Evolutionary conservation across 2,888 invertebrate species (phyloP).

Genomic region (Sinotaia quadrata): DNA sequence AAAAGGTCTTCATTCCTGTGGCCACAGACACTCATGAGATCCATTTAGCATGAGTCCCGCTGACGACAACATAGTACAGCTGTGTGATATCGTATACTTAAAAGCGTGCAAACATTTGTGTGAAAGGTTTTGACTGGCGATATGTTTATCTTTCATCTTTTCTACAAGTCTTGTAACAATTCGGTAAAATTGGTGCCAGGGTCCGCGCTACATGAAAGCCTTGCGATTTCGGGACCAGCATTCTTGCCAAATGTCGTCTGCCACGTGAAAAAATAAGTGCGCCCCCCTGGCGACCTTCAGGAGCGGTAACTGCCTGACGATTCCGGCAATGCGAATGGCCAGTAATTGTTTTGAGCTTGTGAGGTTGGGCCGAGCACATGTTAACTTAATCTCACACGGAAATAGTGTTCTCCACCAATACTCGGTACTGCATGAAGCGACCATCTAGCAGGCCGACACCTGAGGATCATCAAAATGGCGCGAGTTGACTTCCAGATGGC

Average conservation of each 20-base stretch:
- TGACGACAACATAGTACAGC: constrained; percentile 7
- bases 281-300: constrained; percentile 37
- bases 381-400: constrained; percentile 35
- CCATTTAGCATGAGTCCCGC: constrained; percentile 1
- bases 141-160: constrained; percentile 36
- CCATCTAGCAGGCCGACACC: constrained; percentile 13
- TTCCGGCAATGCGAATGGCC: constrained; percentile 33
- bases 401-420: constrained; percentile 30
- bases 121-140: constrained; percentile 30
- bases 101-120: constrained; percentile 36
- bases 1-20: background rate
- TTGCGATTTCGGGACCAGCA: background rate
- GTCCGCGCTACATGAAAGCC: constrained; percentile 15
- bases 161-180: constrained; percentile 31
- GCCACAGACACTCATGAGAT: background rate
- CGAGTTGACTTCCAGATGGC: constrained; percentile 20
- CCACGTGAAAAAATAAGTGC: constrained; percentile 36
- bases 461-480: constrained; percentile 8
- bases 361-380: constrained; percentile 32
- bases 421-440: constrained; percentile 20
- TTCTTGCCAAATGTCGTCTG: constrained; percentile 32
- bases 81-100: constrained; percentile 31
- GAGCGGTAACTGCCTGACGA: constrained; percentile 35
- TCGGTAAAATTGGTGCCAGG: constrained; percentile 23
- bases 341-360: constrained; percentile 37